Evolutionary conservation across 2,113 vertebrate genomes (phyloP), one percentile per base, ranked within the genome.

Genomic region (Sakesphorus luctuosus): DNA sequence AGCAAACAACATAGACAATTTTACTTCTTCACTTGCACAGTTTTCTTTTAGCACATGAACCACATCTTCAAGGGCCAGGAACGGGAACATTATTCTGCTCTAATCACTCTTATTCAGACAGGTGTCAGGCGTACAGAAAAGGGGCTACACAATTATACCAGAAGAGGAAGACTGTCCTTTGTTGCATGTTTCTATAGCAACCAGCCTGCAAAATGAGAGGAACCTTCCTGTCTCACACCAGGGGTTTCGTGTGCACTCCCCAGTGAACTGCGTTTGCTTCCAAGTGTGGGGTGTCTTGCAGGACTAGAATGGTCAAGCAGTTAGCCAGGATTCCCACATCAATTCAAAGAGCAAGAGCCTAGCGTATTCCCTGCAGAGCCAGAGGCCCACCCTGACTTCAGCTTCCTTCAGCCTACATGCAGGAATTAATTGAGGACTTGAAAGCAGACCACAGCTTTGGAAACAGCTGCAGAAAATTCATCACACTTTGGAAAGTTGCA

Each of bases 131-230:
- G 69, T 80, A 89, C 43, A 98, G 97, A 98, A 98, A 98, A 98
- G 95, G 91, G 97, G 97, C 96, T 98, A 95, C 97, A 98, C 98
- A 98, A 98, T 98, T 98, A 98, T 95, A 97, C 97, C 97, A 98
- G 94, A 98, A 97, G 97, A 97, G 98, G 98, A 98, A 98, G 98
- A 97, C 98, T 97, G 98, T 96, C 98, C 98, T 98, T 99, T 99
- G 98, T 98, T 98, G 59, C 59, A 96, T 29, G 98, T 99, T 98
- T 98, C 99, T 97, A 97, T 96, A 98, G 99, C 98, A 98, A 99
- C 98, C 89, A 93, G 96, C 92, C 93, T 96, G 96, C 95, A 98
- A 97, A 98, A 98, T 98, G 94, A 95, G 96, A 98, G 97, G 98
- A 98, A 97, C 97, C 98, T 98, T 98, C 96, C 97, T 16, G 58